Evolutionary conservation across 2,113 vertebrate genomes (phyloP).

Genomic region (Steatornis caripensis): DNA sequence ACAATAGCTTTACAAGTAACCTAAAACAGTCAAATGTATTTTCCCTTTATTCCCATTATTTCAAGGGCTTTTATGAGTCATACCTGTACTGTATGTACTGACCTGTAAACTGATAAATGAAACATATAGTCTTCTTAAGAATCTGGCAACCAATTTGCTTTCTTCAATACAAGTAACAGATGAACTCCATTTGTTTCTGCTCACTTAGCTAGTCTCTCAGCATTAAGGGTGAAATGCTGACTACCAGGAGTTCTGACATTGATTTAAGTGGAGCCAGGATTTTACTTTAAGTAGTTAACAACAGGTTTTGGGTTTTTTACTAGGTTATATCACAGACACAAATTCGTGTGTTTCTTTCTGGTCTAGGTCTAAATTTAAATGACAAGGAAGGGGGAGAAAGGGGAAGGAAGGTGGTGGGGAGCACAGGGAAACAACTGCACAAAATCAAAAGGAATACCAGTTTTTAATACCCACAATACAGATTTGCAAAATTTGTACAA

Average conservation of each 20-base stretch:
- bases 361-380: background rate
- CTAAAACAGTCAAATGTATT: constrained; percentile 1
- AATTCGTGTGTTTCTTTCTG: background rate
- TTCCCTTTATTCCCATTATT: constrained; percentile 51
- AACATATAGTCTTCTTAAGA: constrained; percentile 13
- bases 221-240: background rate
- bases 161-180: background rate
- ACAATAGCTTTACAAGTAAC: constrained; percentile 48
- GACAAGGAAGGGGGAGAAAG: background rate
- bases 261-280: background rate
- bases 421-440: background rate
- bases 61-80: background rate
- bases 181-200: constrained; percentile 16
- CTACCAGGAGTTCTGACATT: background rate
- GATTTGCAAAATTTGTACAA: background rate
- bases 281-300: background rate
- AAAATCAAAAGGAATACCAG: background rate
- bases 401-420: background rate
- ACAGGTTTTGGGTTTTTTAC: too few species aligned
- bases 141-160: background rate
- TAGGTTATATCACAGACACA: background rate
- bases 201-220: background rate
- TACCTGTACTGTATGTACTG: constrained; percentile 38
- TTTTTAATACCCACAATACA: background rate
- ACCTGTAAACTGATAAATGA: constrained; percentile 65